Percentiles rank a stretch among this genome's conserved stretches.
Conservation (phyloP, 2,113 vertebrate species). For the Ochotona curzoniae region DNA sequence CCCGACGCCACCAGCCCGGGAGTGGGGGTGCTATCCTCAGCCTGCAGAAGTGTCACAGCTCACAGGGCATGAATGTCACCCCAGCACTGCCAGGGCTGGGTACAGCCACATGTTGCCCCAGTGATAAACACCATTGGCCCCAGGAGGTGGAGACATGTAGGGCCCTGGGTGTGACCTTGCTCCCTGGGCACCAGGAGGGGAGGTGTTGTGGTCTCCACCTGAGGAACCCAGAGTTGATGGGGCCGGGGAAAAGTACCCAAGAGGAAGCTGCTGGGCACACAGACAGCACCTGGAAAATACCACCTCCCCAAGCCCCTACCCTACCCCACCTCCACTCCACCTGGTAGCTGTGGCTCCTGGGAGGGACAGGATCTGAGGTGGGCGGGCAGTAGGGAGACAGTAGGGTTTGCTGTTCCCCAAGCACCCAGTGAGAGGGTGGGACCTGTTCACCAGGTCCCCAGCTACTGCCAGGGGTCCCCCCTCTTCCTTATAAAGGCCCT, state of each 20-base stretch:
- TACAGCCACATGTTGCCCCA: slow-evolving; percentile 74
- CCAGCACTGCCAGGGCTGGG: slow-evolving; percentile 66
- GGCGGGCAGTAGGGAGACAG: background rate
- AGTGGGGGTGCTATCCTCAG: slow-evolving; percentile 70
- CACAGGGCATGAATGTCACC: slow-evolving; percentile 83
- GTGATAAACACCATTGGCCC: slow-evolving; percentile 77
- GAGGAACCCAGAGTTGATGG: slow-evolving; percentile 4
- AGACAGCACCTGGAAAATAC: slow-evolving; percentile 28
- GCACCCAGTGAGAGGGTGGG: background rate
- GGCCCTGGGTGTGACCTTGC: slow-evolving; percentile 78
- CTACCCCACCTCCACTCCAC: background rate
- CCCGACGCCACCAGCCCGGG: slow-evolving; percentile 48
- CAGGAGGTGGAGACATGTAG: slow-evolving; percentile 67
- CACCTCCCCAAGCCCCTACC: background rate
- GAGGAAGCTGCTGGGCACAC: background rate
- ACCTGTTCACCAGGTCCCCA: background rate
- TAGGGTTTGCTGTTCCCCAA: background rate
- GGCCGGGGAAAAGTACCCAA: background rate
- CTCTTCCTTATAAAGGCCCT: slow-evolving; percentile 55
- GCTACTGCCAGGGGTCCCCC: background rate
- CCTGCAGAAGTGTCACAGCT: slow-evolving; percentile 78
- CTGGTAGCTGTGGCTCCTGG: background rate
- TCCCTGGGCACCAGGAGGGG: slow-evolving; percentile 67
- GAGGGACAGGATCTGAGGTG: background rate
- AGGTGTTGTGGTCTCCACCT: slow-evolving; percentile 48